These are phyloP conservation scores for Solenopsis invicta DNA, from an alignment of 1,140 invertebrate genomes.

Conservation along the genomic window DNA sequence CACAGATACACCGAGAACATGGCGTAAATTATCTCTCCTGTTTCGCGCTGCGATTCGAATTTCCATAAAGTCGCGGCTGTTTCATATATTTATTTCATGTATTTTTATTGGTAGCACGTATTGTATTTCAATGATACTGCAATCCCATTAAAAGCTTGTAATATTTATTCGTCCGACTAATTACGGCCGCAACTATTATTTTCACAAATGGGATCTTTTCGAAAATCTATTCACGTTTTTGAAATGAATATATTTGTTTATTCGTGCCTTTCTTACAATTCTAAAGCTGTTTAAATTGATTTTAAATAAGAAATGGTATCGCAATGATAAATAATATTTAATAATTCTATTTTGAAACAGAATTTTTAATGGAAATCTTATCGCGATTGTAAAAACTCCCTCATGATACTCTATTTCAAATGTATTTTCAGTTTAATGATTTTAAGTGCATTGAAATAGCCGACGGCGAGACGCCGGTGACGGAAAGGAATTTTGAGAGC, in stretches of 20 bases:
- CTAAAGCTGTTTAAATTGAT: neutral
- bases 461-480: neutral
- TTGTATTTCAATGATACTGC: slow-evolving; percentile 21
- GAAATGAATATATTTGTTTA: neutral
- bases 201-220: neutral
- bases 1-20: slow-evolving; percentile 27
- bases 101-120: slow-evolving; percentile 25
- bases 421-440: neutral
- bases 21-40: slow-evolving; percentile 50
- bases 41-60: slow-evolving; percentile 43
- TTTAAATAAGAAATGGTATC: neutral
- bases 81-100: slow-evolving; percentile 39
- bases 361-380: slow-evolving; percentile 12
- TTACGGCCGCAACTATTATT: neutral
- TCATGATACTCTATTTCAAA: neutral
- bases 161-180: slow-evolving; percentile 24
- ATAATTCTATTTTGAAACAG: neutral
- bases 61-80: slow-evolving; percentile 55
- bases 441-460: neutral
- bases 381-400: neutral
- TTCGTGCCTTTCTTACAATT: neutral
- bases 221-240: neutral
- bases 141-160: slow-evolving; percentile 43
- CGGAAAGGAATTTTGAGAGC: slow-evolving; percentile 21
- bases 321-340: neutral